These are phyloP conservation scores for Marisa cornuarietis DNA, from an alignment of 1,140 invertebrate species.

Conservation along the genomic window DNA sequence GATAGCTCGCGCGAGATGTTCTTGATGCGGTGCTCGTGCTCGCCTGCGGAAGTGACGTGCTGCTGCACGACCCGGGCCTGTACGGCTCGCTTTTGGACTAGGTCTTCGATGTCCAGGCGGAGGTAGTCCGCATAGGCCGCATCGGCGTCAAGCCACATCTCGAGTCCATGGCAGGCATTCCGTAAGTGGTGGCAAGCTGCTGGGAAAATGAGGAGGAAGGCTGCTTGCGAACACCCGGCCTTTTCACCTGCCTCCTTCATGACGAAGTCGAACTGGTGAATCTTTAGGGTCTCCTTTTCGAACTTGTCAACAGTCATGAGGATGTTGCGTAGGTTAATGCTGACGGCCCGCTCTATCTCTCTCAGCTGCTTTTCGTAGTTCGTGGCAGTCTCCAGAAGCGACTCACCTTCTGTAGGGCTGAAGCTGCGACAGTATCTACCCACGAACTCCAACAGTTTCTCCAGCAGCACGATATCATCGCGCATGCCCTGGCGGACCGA, in stretches of 20 bases:
- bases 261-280: constrained; percentile 39
- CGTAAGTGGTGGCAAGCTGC: constrained; percentile 48
- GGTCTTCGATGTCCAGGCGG: constrained; percentile 41
- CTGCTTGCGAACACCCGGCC: constrained; percentile 32
- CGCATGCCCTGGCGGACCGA: constrained; percentile 39
- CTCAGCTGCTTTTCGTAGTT: constrained; percentile 50
- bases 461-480: constrained; percentile 31
- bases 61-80: constrained; percentile 34
- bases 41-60: constrained; percentile 36
- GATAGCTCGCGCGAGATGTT: constrained; percentile 28
- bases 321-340: constrained; percentile 38
- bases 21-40: constrained; percentile 47
- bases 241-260: constrained; percentile 39
- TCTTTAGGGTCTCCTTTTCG: constrained; percentile 37
- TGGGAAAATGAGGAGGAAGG: constrained; percentile 48
- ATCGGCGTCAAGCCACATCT: constrained; percentile 49
- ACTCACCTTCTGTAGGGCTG: constrained; percentile 32
- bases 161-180: constrained; percentile 39
- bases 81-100: constrained; percentile 37
- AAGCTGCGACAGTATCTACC: constrained; percentile 50
- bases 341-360: constrained; percentile 39
- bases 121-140: constrained; percentile 43
- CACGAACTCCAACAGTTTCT: constrained; percentile 40
- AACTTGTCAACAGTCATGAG: constrained; percentile 40
- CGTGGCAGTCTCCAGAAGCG: constrained; percentile 46